These are phyloP conservation scores for Coleophora deauratella DNA, from an alignment of 2,888 invertebrate species.

Conservation along the genomic window DNA sequence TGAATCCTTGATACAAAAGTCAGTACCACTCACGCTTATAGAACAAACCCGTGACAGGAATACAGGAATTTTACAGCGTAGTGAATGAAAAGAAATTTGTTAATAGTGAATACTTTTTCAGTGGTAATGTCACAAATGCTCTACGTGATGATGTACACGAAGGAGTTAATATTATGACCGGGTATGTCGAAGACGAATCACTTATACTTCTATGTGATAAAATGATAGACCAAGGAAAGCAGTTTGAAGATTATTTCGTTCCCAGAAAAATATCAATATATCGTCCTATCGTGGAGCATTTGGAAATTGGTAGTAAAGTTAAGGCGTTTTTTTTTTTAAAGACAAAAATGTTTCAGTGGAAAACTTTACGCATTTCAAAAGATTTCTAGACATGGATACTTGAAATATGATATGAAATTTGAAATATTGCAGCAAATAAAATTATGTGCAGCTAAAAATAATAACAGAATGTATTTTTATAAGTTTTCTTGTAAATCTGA, in stretches of 20 bases:
- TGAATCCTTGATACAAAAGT: constrained; percentile 24
- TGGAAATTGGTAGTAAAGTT: constrained; percentile 32
- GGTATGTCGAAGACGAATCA: constrained; percentile 82
- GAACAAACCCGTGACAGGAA: constrained; percentile 20
- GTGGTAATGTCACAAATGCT: constrained; percentile 35
- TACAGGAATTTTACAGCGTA: constrained; percentile 25
- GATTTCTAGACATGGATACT: constrained; percentile 23
- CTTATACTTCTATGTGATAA: constrained; percentile 22
- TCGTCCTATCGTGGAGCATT: constrained; percentile 26
- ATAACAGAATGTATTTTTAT: constrained; percentile 33
- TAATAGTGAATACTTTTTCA: constrained; percentile 36
- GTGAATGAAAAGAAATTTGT: constrained; percentile 38
- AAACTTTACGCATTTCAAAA: constrained; percentile 13
- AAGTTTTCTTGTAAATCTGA: constrained; percentile 41
- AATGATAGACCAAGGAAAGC: constrained; percentile 27
- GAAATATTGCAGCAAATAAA: constrained; percentile 28
- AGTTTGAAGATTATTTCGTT: constrained; percentile 32
- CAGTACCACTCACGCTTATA: constrained; percentile 21
- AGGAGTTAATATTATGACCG: constrained; percentile 78
- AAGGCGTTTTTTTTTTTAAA: constrained; percentile 33
- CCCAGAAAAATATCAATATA: constrained; percentile 28
- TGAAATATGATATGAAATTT: too few relatives aligned
- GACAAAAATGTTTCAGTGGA: constrained; percentile 22
- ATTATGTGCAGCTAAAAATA: constrained; percentile 22
- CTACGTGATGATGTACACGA: constrained; percentile 57